A percentile compares a stretch with the other conserved stretches of the same genome.
Evolutionary conservation across 2,113 vertebrate species (phyloP).

Genomic region (Nibea albiflora): DNA sequence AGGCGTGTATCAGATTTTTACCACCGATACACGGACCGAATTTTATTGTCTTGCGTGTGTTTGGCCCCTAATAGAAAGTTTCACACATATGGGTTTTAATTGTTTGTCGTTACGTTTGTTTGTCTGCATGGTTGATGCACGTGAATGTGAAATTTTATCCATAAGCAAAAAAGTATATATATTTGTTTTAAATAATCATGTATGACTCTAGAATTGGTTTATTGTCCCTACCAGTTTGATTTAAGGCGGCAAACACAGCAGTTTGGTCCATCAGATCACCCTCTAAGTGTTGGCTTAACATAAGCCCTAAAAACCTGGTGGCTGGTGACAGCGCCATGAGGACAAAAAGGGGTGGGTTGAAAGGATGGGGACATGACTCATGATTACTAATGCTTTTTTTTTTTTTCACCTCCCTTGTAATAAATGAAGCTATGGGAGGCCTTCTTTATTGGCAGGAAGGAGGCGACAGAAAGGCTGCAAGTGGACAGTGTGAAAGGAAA

Average conservation of each 20-base stretch:
- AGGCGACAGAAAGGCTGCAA: constrained; percentile 34
- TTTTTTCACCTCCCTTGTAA: constrained; percentile 54
- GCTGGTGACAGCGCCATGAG: background rate
- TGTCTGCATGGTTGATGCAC: background rate
- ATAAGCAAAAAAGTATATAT: too few relatives aligned
- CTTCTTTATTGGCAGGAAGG: constrained; percentile 37
- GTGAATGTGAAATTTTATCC: too few relatives aligned
- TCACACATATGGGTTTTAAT: constrained; percentile 1
- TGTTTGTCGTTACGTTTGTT: background rate
- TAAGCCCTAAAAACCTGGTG: constrained; percentile 1
- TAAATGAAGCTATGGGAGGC: constrained; percentile 51
- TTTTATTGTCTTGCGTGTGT: constrained; percentile 9
- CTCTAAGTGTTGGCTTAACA: background rate
- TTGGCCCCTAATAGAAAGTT: constrained; percentile 7
- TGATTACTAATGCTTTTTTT: constrained; percentile 52
- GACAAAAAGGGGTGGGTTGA: constrained; percentile 15
- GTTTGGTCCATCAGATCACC: background rate
- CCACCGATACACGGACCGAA: constrained; percentile 40
- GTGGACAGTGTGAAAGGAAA: constrained; percentile 27
- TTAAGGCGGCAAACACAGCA: background rate
- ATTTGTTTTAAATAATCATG: too few relatives aligned
- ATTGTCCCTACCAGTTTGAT: background rate
- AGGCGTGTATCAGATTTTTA: constrained; percentile 45
- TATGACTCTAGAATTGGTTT: background rate
- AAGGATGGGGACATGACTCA: constrained; percentile 55